Evolutionary conservation across 2,888 invertebrate genomes (phyloP), one percentile per base, ranked within the genome.

Genomic region (Chrysina gloriosa): DNA sequence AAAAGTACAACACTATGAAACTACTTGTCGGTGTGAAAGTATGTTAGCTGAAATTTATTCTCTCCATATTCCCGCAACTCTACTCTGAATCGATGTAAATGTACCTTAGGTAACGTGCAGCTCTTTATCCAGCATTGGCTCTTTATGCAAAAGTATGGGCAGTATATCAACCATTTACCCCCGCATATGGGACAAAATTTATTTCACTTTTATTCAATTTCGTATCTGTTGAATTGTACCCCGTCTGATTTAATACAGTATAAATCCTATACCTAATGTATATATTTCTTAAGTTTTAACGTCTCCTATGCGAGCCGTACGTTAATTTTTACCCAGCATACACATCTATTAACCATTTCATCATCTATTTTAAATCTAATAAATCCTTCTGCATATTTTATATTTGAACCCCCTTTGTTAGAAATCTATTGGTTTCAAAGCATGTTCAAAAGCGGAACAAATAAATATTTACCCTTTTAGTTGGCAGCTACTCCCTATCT

Each of bases 401-500:
- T 58, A 58, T 42, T 34, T 42, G 42, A 42, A 39, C 58, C 56
- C 56, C 58, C 58, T 58, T 39, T 42, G 58, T 58, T 42, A 39
- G 14, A 16, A 42, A 11, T 3, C 11, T 25, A 56, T 25, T 23
- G 36, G 23, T 56, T 25, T 5, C 23, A 39, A 39, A 52, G 14
- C 50, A 31, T 31, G 34, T 31, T 52, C 52, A 19, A 50, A 39
- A 54, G 42, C 65, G 54, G 52, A 66, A 58, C 65, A 47, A 34
- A 66, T 66, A 66, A 66, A 66, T 66, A 66, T 66, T 66, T 66
- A 66, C 65, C 65, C 65, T 66, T 66, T 66, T 47, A 56, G 23
- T 39, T 19, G 25, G 47, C 47, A 23, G 39, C 39, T 21, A 42
- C 19, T 25, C 58, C 39, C 11, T 16, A 11, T 39, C 27, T 14